Evolutionary conservation across 2,888 invertebrate genomes (phyloP).

Genomic region (Perizoma flavofasciatum): DNA sequence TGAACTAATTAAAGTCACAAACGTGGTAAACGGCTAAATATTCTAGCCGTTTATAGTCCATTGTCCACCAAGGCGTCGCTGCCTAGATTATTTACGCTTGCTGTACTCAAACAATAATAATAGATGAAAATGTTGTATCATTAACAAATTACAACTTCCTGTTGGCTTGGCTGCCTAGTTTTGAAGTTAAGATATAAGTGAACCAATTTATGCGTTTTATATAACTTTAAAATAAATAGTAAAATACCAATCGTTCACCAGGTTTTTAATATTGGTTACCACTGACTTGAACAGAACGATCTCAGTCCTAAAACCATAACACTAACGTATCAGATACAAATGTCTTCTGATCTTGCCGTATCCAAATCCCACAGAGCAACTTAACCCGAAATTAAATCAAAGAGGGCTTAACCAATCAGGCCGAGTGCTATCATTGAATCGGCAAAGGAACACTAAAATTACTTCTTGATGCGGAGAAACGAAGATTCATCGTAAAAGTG

Average conservation of each 20-base stretch:
- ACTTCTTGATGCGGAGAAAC: slow-evolving; percentile 84
- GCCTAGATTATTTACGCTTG: not conserved
- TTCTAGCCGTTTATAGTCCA: slow-evolving; percentile 21
- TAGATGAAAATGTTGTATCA: too few relatives aligned
- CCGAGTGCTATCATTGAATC: slow-evolving; percentile 84
- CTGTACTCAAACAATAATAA: too few relatives aligned
- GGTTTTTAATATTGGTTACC: too few relatives aligned
- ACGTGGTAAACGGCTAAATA: slow-evolving; percentile 40
- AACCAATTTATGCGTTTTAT: too few relatives aligned
- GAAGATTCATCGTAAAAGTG: slow-evolving; percentile 84
- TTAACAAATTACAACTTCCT: too few relatives aligned
- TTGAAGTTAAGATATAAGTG: too few relatives aligned
- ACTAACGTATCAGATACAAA: slow-evolving; percentile 58
- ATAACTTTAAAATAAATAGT: too few relatives aligned
- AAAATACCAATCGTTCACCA: slow-evolving; percentile 5
- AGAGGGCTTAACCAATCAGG: slow-evolving; percentile 83
- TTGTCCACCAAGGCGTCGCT: not conserved
- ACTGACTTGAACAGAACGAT: slow-evolving; percentile 29
- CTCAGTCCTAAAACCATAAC: slow-evolving; percentile 43
- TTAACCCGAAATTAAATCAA: slow-evolving; percentile 84
- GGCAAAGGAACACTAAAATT: slow-evolving; percentile 84
- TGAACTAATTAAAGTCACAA: slow-evolving; percentile 51
- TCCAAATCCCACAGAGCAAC: slow-evolving; percentile 75
- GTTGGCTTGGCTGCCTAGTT: too few relatives aligned
- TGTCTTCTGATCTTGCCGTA: slow-evolving; percentile 60